Evolutionary conservation across 2,113 vertebrate genomes (phyloP), one percentile per base, ranked within the genome.

Genomic region (Gobio gobio): DNA sequence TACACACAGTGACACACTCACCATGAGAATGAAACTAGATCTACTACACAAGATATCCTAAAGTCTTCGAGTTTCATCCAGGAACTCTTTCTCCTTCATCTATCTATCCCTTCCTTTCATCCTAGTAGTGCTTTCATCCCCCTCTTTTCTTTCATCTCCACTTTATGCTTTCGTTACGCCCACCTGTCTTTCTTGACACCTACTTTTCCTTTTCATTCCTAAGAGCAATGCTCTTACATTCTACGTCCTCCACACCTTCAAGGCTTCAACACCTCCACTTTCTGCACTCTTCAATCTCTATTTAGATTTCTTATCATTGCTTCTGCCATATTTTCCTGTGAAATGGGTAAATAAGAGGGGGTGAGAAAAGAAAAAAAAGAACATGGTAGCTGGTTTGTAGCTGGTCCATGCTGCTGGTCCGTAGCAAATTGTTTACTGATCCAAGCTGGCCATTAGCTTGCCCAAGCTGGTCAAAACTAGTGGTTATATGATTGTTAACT

Each of bases 141-240:
- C 75, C 82, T 82, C 82, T 64, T 73, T 83, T 78, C 75, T 82
- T 58, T 77, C 56, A 79, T 72, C 49, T 72, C 58, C 10, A 26
- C 68, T 81, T 59, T 76, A 43, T 45, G 54, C 66, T 80, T 59
- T 49, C 40, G 14, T 16, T 72, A 66, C 64, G 29, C 84, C 80
- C 76, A 56, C 74, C 64, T 84, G 78, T 76, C 70, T 68, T 59
- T 56, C 78, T 81, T 82, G 80, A 76, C 61, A 43, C 66, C 24
- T 64, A 26, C 22, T 47, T 77, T 72, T 68, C 47, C 75, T 40
- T 78, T 29, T 36, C 83, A 10, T 78, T 36, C 58, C 74, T 56
- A 22, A 24, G 22, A 47, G 47, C 59, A 36, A 51, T 45, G 18
- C 76, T 61, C 45, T 10, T 59, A 43, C 26, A 29, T 56, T 77